Evolutionary conservation across 1,140 invertebrate genomes (phyloP).

Genomic region (Brachionus rotundiformis): DNA sequence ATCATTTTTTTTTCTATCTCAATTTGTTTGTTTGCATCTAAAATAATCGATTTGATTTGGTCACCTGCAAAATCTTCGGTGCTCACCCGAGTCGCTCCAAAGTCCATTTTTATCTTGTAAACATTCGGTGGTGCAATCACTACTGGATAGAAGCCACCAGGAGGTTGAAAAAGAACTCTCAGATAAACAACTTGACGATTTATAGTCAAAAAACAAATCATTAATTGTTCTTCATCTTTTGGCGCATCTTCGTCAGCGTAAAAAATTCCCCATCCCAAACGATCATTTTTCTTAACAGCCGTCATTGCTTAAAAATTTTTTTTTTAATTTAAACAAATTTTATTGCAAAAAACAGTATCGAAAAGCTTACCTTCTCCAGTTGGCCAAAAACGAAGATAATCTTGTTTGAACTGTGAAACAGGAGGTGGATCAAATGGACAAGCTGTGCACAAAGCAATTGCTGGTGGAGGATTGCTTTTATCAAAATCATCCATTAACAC

Average conservation of each 20-base stretch:
- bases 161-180: constrained; percentile 58
- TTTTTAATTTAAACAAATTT: background rate
- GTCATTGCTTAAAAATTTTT: constrained; percentile 48
- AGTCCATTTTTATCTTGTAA: constrained; percentile 49
- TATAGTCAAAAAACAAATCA: constrained; percentile 60
- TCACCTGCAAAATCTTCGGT: constrained; percentile 50
- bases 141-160: constrained; percentile 59
- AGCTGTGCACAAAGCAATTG: constrained; percentile 58
- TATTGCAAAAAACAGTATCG: too few relatives aligned
- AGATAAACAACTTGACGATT: constrained; percentile 58
- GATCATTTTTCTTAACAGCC: constrained; percentile 54
- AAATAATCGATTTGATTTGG: constrained; percentile 52
- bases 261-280: constrained; percentile 57
- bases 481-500: constrained; percentile 57
- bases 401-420: constrained; percentile 58
- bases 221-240: constrained; percentile 57
- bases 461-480: constrained; percentile 55
- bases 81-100: constrained; percentile 38
- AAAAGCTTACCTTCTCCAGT: constrained; percentile 55
- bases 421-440: constrained; percentile 57
- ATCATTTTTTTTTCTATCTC: constrained; percentile 43
- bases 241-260: constrained; percentile 54
- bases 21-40: constrained; percentile 51
- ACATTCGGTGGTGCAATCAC: constrained; percentile 56
- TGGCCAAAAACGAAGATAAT: constrained; percentile 59